Conservation (phyloP, 2,888 invertebrate species). For the Balanococcus diminutus region DNA sequence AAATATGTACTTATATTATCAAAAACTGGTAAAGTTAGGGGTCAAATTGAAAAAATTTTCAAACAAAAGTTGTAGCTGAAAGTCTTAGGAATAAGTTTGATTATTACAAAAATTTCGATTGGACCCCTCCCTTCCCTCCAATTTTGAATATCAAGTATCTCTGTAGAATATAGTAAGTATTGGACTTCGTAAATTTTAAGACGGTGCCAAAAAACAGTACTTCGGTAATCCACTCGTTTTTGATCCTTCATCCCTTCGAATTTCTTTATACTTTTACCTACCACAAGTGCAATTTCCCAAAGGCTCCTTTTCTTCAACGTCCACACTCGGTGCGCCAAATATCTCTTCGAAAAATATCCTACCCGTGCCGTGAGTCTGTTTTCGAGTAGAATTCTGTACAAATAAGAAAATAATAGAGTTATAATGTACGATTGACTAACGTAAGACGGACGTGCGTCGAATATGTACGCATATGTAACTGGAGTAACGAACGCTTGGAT, state of each 20-base stretch:
- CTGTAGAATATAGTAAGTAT: no score
- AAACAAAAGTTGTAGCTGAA: no score
- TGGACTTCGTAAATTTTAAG: no score
- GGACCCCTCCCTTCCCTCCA: background rate
- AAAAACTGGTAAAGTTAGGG: no score
- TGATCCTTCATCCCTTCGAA: no score
- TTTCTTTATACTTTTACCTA: slow-evolving; percentile 58
- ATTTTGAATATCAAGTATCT: no score
- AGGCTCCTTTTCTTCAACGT: slow-evolving; percentile 58
- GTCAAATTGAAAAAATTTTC: no score
- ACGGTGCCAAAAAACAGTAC: no score
- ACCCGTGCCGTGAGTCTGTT: slow-evolving; percentile 9
- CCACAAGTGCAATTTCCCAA: slow-evolving; percentile 59
- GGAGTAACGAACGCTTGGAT: background rate
- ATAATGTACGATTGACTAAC: background rate
- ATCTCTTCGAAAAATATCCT: slow-evolving; percentile 59
- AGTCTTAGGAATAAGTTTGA: no score
- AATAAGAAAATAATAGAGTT: background rate
- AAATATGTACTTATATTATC: no score
- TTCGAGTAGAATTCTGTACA: background rate
- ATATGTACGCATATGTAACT: background rate
- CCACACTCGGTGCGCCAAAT: slow-evolving; percentile 58
- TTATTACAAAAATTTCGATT: no score
- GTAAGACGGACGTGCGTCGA: background rate
- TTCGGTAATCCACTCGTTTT: no score